These are phyloP conservation scores for Phoxinus dragarum DNA, from an alignment of 2,797 vertebrate genomes.

Conservation along the genomic window DNA sequence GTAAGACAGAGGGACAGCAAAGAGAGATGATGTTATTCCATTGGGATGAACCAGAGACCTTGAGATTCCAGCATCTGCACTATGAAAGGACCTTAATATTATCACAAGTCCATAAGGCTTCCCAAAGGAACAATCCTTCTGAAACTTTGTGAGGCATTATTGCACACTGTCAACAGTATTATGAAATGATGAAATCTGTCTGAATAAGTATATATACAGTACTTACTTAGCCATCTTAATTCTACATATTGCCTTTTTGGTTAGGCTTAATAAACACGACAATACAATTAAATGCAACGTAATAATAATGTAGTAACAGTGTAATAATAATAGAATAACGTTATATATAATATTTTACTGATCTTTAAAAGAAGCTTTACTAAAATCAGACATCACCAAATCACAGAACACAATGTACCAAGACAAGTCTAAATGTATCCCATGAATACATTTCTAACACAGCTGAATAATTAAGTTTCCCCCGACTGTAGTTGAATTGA, in stretches of 20 bases:
- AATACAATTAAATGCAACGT: neutral
- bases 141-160: neutral
- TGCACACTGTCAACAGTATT: neutral
- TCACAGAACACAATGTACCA: neutral
- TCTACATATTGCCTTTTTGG: neutral
- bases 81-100: neutral
- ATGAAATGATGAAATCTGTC: neutral
- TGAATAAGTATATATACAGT: neutral
- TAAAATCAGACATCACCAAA: neutral
- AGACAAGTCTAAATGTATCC: neutral
- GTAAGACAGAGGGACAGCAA: slow-evolving; percentile 15
- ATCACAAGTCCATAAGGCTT: slow-evolving; percentile 14
- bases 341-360: neutral
- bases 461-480: neutral
- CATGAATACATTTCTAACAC: neutral
- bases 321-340: neutral
- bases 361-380: neutral
- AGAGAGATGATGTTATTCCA: slow-evolving; percentile 19
- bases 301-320: neutral
- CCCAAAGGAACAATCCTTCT: slow-evolving; percentile 20
- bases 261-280: neutral
- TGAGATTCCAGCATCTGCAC: slow-evolving; percentile 28
- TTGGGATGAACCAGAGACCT: slow-evolving; percentile 15
- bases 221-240: neutral
- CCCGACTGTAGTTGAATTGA: neutral